Percentiles rank a stretch among this genome's conserved stretches.
These are phyloP conservation scores for Erpetoichthys calabaricus DNA, from an alignment of 2,797 vertebrate species.

Conservation along the genomic window DNA sequence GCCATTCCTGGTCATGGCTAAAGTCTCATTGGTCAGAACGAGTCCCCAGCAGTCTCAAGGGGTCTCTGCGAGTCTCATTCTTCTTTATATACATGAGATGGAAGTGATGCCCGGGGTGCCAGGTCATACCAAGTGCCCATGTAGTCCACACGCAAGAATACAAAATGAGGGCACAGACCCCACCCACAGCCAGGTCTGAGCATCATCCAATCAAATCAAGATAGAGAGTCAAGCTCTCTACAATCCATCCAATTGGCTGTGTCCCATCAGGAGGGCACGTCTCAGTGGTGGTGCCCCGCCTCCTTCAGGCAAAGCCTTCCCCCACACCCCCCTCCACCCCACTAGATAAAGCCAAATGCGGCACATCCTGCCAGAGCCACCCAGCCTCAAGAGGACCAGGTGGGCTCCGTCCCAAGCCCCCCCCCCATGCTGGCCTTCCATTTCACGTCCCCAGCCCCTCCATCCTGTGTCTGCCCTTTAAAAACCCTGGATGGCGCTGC, in stretches of 20 bases:
- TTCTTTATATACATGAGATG: too few species aligned
- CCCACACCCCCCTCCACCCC: constrained; percentile 2
- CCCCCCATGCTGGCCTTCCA: too few species aligned
- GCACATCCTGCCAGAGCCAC: neutral
- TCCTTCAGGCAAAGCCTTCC: neutral
- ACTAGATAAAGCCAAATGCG: constrained; percentile 7
- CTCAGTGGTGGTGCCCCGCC: neutral
- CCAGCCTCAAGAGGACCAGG: neutral
- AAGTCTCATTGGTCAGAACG: too few species aligned
- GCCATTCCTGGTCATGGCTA: too few species aligned
- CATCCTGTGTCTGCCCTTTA: too few species aligned
- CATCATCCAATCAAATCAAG: too few species aligned
- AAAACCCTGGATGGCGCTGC: too few species aligned
- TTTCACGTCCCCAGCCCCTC: too few species aligned
- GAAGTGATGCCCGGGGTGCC: too few species aligned
- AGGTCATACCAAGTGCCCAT: neutral
- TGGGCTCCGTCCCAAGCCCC: neutral
- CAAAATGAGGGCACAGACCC: neutral
- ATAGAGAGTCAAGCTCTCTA: too few species aligned
- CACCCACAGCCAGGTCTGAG: constrained; percentile 3
- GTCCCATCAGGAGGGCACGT: neutral
- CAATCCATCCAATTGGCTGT: neutral
- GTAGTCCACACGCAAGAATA: constrained; percentile 18
- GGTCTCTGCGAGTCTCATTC: too few species aligned
- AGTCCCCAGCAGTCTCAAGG: too few species aligned